These are phyloP conservation scores for Meda fulgida DNA, from an alignment of 2,797 vertebrate species.

Conservation along the genomic window DNA sequence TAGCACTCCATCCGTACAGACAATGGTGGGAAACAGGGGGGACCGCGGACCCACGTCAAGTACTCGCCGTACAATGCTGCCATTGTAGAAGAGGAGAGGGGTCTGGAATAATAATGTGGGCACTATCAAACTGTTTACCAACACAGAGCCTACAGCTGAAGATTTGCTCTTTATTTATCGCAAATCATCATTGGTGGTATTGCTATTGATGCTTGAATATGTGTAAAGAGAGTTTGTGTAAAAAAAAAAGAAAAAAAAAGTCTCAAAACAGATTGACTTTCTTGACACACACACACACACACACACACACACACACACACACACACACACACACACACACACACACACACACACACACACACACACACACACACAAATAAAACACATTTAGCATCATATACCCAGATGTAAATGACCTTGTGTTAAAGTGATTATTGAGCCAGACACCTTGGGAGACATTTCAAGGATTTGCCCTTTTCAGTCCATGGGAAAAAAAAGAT, in stretches of 20 bases:
- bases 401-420: conserved; percentile 19
- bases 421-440: conserved; percentile 6
- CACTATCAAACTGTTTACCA: conserved; percentile 86
- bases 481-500: not conserved
- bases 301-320: conserved; percentile 6
- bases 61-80: conserved; percentile 88
- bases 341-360: conserved; percentile 4
- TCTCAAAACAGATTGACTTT: not conserved
- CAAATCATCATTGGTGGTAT: not conserved
- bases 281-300: not conserved
- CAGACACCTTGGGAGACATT: conserved; percentile 2
- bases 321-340: conserved; percentile 6
- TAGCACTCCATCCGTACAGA: conserved; percentile 68
- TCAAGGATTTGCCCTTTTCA: conserved; percentile 25
- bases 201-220: not conserved
- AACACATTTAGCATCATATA: conserved; percentile 14
- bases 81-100: conserved; percentile 83
- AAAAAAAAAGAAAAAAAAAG: not conserved
- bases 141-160: conserved; percentile 82
- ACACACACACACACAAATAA: not conserved
- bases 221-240: not conserved
- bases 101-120: conserved; percentile 87
- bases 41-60: conserved; percentile 88
- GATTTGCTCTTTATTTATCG: conserved; percentile 52
- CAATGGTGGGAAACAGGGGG: conserved; percentile 85